Conservation (phyloP, 2,113 vertebrate species). For the Lontra canadensis region DNA sequence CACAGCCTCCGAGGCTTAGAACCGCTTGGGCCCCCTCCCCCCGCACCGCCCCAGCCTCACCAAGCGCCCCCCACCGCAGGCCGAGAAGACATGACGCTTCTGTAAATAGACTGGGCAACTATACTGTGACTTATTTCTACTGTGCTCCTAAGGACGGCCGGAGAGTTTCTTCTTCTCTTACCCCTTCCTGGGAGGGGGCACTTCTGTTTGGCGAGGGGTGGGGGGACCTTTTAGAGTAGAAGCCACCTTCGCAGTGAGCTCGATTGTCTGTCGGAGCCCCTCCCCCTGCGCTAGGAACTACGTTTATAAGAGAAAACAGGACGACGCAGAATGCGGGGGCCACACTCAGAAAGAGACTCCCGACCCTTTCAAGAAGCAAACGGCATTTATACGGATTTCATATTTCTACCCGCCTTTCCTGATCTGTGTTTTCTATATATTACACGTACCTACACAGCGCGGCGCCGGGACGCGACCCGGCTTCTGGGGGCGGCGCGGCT, state of each 20-base stretch:
- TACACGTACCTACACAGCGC: slow-evolving; percentile 81
- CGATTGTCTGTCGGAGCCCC: slow-evolving; percentile 56
- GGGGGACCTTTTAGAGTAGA: slow-evolving; percentile 81
- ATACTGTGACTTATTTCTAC: slow-evolving; percentile 72
- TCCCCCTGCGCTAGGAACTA: background rate
- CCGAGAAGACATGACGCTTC: background rate
- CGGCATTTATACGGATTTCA: slow-evolving; percentile 69
- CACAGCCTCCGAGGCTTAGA: background rate
- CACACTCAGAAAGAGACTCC: background rate
- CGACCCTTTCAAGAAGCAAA: background rate
- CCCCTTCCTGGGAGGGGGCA: slow-evolving; percentile 46
- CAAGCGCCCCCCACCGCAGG: background rate
- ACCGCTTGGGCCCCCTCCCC: background rate
- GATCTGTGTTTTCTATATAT: slow-evolving; percentile 83
- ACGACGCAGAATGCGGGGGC: background rate
- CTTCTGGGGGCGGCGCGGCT: background rate
- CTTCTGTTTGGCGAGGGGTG: slow-evolving; percentile 51
- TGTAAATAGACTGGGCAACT: slow-evolving; percentile 76
- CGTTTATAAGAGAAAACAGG: slow-evolving; percentile 49
- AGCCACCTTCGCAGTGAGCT: slow-evolving; percentile 84
- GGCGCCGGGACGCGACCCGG: background rate
- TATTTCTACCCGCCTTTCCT: slow-evolving; percentile 70
- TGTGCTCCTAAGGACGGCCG: slow-evolving; percentile 50
- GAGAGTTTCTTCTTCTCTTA: background rate
- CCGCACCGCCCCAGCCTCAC: background rate